These are phyloP conservation scores for Himalopsyche anomala DNA, from an alignment of 2,888 invertebrate species.

Conservation along the genomic window DNA sequence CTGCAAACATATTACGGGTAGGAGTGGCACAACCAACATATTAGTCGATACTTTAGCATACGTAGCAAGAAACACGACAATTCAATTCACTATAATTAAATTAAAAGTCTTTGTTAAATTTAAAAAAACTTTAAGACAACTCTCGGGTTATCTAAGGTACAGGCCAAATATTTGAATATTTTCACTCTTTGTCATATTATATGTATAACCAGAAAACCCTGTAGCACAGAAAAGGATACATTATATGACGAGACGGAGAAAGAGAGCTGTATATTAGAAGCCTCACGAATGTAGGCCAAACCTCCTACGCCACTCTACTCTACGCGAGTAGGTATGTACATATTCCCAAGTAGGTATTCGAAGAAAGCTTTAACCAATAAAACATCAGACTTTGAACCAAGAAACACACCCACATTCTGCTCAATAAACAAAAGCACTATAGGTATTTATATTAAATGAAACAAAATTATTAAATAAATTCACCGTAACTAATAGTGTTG, in stretches of 20 bases:
- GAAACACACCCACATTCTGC: constrained; percentile 62
- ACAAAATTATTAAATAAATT: neutral
- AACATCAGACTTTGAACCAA: constrained; percentile 59
- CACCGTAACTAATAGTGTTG: neutral
- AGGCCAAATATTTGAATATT: neutral
- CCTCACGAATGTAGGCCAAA: constrained; percentile 64
- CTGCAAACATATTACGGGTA: too few species aligned
- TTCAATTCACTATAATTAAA: too few species aligned
- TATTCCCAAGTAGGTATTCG: constrained; percentile 55
- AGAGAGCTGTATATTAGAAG: constrained; percentile 59
- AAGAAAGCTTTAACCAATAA: constrained; percentile 64
- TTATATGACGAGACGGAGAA: constrained; percentile 55
- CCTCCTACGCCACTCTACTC: constrained; percentile 58
- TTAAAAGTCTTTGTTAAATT: too few species aligned
- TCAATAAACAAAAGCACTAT: constrained; percentile 56
- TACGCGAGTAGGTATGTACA: constrained; percentile 49
- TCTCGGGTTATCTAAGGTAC: too few species aligned
- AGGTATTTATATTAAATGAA: constrained; percentile 9
- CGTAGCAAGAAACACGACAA: too few species aligned
- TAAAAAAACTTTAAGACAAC: too few species aligned
- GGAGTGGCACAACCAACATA: too few species aligned
- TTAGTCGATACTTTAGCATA: too few species aligned
- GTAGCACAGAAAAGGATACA: constrained; percentile 52
- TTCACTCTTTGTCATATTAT: neutral
- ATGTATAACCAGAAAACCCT: constrained; percentile 45